These are phyloP conservation scores for Cyphomyrus plagiostoma DNA, from an alignment of 2,113 vertebrate species.

Conservation along the genomic window DNA sequence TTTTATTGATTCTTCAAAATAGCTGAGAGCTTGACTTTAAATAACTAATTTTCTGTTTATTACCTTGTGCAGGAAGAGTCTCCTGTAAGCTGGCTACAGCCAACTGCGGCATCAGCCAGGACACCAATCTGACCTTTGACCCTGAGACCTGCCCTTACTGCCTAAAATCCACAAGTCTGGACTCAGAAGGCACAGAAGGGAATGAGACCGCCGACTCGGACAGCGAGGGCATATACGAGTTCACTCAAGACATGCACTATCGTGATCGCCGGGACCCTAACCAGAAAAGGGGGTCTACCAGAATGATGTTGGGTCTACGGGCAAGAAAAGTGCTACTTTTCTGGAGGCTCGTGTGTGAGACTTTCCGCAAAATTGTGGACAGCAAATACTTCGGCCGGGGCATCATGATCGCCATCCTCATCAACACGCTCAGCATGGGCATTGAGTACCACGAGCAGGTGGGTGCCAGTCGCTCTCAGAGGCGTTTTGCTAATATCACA, in stretches of 20 bases:
- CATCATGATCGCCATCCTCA: constrained; percentile 98
- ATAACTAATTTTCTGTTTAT: constrained; percentile 21
- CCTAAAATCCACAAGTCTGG: constrained; percentile 58
- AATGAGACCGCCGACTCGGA: constrained; percentile 76
- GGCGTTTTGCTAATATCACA: background rate
- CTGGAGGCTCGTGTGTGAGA: constrained; percentile 86
- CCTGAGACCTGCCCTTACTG: constrained; percentile 87
- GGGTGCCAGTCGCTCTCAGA: constrained; percentile 26
- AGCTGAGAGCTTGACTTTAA: constrained; percentile 10
- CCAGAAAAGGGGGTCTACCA: constrained; percentile 44
- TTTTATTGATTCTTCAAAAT: constrained; percentile 10
- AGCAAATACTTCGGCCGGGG: constrained; percentile 97
- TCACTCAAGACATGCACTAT: constrained; percentile 81
- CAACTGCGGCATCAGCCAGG: constrained; percentile 73
- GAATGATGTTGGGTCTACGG: constrained; percentile 44
- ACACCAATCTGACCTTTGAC: constrained; percentile 61
- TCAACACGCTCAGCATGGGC: constrained; percentile 98
- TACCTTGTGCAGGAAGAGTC: constrained; percentile 65
- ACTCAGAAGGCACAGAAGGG: constrained; percentile 65
- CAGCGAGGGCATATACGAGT: constrained; percentile 85
- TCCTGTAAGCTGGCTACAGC: constrained; percentile 71
- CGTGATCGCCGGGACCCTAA: constrained; percentile 70
- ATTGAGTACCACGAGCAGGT: constrained; percentile 98
- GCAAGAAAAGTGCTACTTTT: constrained; percentile 66
- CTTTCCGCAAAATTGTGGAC: constrained; percentile 92